Percentiles rank a stretch among this genome's conserved stretches.
phyloP scores from a whole-genome alignment of 1,140 invertebrate species.

The Musca domestica region DNA sequence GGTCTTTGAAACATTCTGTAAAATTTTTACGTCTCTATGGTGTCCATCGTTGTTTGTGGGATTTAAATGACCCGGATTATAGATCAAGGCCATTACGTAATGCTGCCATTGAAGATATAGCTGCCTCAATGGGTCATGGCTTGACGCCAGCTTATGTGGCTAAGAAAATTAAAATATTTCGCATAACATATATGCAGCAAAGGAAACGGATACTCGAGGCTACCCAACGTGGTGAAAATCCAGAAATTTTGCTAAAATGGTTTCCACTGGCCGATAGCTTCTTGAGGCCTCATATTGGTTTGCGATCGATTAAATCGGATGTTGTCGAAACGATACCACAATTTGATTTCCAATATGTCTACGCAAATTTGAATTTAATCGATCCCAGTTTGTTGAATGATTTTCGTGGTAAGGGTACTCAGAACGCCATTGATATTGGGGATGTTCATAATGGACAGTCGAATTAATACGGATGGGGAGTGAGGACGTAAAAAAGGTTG shows the following conservation, averaged over 20 bases:
- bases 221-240: constrained; percentile 5
- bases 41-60: constrained; percentile 24
- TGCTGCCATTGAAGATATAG: constrained; percentile 28
- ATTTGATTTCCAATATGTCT: constrained; percentile 29
- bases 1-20: constrained; percentile 27
- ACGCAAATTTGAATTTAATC: constrained; percentile 28
- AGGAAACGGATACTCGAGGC: constrained; percentile 26
- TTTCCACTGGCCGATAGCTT: constrained; percentile 28
- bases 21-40: constrained; percentile 30
- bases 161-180: constrained; percentile 29
- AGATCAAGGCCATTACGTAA: constrained; percentile 18
- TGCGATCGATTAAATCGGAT: constrained; percentile 24
- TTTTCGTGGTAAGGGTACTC: constrained; percentile 23
- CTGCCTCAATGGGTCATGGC: constrained; percentile 27
- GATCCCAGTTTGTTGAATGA: constrained; percentile 25
- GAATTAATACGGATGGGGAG: neutral
- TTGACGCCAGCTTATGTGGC: constrained; percentile 23
- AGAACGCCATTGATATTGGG: constrained; percentile 17
- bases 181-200: constrained; percentile 31
- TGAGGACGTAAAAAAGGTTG: neutral
- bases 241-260: constrained; percentile 24
- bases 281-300: constrained; percentile 27
- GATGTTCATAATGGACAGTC: neutral
- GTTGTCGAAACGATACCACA: constrained; percentile 25
- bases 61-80: constrained; percentile 25